Conservation (phyloP, 2,888 invertebrate species). For the Steinernema hermaphroditum region DNA sequence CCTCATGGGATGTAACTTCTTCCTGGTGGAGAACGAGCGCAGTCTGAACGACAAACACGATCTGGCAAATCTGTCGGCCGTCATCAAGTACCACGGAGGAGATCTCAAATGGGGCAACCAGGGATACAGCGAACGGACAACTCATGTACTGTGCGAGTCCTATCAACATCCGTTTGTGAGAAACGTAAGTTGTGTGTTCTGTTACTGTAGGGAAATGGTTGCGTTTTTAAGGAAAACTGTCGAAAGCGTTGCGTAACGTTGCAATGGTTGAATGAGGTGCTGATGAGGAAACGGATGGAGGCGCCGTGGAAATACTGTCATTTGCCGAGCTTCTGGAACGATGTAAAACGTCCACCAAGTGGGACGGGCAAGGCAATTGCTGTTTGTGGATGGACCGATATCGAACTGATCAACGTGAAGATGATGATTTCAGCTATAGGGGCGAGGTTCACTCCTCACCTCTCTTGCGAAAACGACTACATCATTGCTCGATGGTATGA, state of each 20-base stretch:
- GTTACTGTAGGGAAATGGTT: no score
- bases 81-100: slow-evolving; percentile 25
- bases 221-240: no score
- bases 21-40: slow-evolving; percentile 18
- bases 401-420: slow-evolving; percentile 80
- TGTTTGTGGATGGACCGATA: slow-evolving; percentile 85
- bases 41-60: slow-evolving; percentile 21
- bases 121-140: slow-evolving; percentile 16
- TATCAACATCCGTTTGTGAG: slow-evolving; percentile 32
- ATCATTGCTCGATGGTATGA: slow-evolving; percentile 70
- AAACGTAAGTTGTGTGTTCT: slow-evolving; percentile 32
- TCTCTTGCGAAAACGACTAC: slow-evolving; percentile 70
- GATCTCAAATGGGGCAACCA: slow-evolving; percentile 19
- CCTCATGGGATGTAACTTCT: slow-evolving; percentile 23
- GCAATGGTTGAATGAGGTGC: slow-evolving; percentile 88
- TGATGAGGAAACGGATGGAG: slow-evolving; percentile 80
- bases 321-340: slow-evolving; percentile 73
- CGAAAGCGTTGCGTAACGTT: slow-evolving; percentile 76
- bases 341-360: slow-evolving; percentile 67
- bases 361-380: slow-evolving; percentile 76
- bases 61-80: slow-evolving; percentile 11
- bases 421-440: slow-evolving; percentile 84
- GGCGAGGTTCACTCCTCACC: slow-evolving; percentile 76
- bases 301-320: slow-evolving; percentile 94
- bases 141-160: slow-evolving; percentile 9